Base-by-base conservation (phyloP, 2,797 vertebrate genomes). In the Euthynnus affinis region DNA sequence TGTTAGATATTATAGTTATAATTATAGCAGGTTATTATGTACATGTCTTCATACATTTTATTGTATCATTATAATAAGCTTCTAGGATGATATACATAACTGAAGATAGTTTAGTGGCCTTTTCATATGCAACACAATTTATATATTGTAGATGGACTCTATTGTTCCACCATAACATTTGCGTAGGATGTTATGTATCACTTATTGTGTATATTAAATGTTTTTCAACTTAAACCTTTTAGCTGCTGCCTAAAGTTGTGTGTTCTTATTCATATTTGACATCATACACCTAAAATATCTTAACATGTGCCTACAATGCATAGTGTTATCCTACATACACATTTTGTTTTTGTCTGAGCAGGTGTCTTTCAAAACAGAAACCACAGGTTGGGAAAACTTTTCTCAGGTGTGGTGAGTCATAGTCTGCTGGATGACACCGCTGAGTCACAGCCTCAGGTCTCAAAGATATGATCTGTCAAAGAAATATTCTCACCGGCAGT, bases 331-430 rank as follows among this genome's bases (percentile, higher is more conserved):
- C 14, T 46, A 17, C 17, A 46, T 46, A 46, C 14, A 46, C 14
- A 46, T 46, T 3, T 53, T 53, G n/a, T 53, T 53, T 53, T 15
- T 69, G 46, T 32, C 0, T 0, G 0, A n/a, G 32, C 72, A 73
- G 61, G 83, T 71, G 6, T 66, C 25, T 82, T 32, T 32, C 18
- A 27, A 40, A 71, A 85, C 87, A 85, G 91, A 93, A 91, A 93
- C 92, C 55, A 44, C 37, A 46, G 67, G 52, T 8, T 20, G 44
- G 25, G 27, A 71, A 82, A 88, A 67, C 2, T 27, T 76, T 53
- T 58, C 27, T 48, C 56, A 62, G 29, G 34, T 56, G 3, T n/a
- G 20, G 32, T 88, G 90, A 89, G 77, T 88, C 88, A 92, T 13
- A 0, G 51, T 56, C 27, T 27, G 32, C 3, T 42, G 34, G 13